Conservation (phyloP, 1,140 invertebrate genomes). For the Dinoponera quadriceps region DNA sequence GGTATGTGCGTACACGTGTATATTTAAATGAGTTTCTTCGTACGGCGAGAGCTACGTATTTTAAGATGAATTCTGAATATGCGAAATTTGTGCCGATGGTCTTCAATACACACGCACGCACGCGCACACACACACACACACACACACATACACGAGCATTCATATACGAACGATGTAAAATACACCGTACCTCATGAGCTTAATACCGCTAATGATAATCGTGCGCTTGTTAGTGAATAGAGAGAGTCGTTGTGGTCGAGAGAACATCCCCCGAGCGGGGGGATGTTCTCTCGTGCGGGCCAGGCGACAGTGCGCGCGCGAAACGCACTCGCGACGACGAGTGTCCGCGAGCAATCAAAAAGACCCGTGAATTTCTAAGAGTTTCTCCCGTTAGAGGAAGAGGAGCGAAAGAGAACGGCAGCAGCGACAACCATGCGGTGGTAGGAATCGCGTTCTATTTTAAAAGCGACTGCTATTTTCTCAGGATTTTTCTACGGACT, state of each 20-base stretch:
- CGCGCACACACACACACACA: too few relatives aligned
- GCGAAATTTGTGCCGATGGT: not conserved
- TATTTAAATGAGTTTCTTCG: conserved; percentile 36
- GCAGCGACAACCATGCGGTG: not conserved
- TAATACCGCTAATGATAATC: conserved; percentile 68
- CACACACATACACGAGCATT: too few relatives aligned
- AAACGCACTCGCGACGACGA: too few relatives aligned
- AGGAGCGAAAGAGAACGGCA: not conserved
- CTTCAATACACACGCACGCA: not conserved
- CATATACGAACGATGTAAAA: conserved; percentile 58
- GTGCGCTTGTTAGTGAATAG: conserved; percentile 72
- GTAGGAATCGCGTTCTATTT: conserved; percentile 51
- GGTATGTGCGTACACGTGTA: not conserved
- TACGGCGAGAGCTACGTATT: conserved; percentile 33
- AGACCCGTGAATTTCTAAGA: conserved; percentile 53
- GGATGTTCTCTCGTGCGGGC: conserved; percentile 3
- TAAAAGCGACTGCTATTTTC: conserved; percentile 64
- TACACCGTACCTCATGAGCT: conserved; percentile 72
- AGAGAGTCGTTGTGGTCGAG: conserved; percentile 54
- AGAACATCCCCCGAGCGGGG: not conserved
- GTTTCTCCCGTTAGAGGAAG: conserved; percentile 11
- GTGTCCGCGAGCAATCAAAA: conserved; percentile 51
- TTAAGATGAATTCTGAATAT: conserved; percentile 27
- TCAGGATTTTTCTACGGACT: conserved; percentile 70
- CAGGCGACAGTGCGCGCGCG: conserved; percentile 7